Base-by-base conservation (phyloP, 2,888 invertebrate species). In the Andrena camellia region DNA sequence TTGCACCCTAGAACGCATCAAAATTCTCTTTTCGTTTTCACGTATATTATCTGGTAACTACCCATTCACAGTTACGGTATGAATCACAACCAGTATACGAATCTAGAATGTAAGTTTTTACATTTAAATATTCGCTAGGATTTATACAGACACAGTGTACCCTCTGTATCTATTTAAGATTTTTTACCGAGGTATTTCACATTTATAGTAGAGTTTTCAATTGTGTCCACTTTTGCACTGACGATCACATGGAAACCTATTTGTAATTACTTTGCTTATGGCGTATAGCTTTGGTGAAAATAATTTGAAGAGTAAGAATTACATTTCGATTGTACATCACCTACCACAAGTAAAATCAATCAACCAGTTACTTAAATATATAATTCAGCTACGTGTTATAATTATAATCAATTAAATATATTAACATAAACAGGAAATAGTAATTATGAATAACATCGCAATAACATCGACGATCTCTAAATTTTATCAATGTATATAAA, bases 71-170 rank as follows among this genome's bases (percentile, higher is more conserved):
- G 83, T 87, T 85, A 86, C 66, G 74, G 78, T 68, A 64, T 71
- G 78, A 79, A 83, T 89, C 87, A 86, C 90, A 90, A 90, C 84
- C 90, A 83, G 78, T 78, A 87, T 83, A 88, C 66, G 70, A 86
- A 79, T 84, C 81, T 84, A 88, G 64, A 88, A 81, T 70, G 71
- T 81, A 86, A 77, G 72, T 74, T 85, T 85, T 79, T 78, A 81
- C 13, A n/a, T 74, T 42, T 84, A 81, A 77, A 78, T 86, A 85
- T 85, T 72, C 52, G 10, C 68, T 86, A 84, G 67, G 78, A 83
- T 89, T 86, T 83, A 83, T 81, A 82, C 76, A 83, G 74, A 73
- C 74, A 71, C 50, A 66, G 33, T 42, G 1, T 23, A 62, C 68
- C 29, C 31, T 77, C 52, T 42, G 60, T 20, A 35, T 72, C 60